A percentile compares a stretch with the other conserved stretches of the same genome.
These are phyloP conservation scores for Eurytoma adleriae DNA, from an alignment of 2,888 invertebrate genomes.

Conservation along the genomic window DNA sequence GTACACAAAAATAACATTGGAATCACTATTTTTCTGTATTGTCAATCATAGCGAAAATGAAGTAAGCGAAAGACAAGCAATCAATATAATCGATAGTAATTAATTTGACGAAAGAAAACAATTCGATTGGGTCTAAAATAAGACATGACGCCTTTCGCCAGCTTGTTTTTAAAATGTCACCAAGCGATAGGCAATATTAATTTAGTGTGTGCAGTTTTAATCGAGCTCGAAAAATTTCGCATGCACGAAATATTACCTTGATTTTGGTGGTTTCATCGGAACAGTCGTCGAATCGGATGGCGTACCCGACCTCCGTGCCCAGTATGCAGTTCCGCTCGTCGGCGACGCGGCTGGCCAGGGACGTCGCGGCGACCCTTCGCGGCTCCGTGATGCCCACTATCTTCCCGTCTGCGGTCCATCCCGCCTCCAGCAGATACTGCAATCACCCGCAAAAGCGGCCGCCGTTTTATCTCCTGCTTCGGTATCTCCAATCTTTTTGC, in stretches of 20 bases:
- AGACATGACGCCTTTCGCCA: no score
- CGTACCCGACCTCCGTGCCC: constrained; percentile 89
- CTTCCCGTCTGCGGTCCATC: constrained; percentile 86
- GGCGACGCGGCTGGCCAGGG: constrained; percentile 91
- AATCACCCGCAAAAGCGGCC: constrained; percentile 11
- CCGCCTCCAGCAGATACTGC: constrained; percentile 92
- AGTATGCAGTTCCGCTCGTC: constrained; percentile 82
- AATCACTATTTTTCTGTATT: no score
- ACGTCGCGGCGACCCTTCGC: constrained; percentile 91
- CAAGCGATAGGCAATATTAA: no score
- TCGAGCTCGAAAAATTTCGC: no score
- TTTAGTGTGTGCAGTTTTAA: background rate
- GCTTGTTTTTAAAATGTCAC: no score
- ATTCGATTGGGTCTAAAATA: no score
- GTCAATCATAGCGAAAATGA: no score
- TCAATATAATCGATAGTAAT: no score
- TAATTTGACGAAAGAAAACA: no score
- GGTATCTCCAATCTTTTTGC: background rate
- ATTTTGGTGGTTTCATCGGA: constrained; percentile 82
- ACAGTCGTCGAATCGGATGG: constrained; percentile 87
- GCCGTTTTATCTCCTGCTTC: background rate
- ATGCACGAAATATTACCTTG: constrained; percentile 80
- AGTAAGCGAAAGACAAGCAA: no score
- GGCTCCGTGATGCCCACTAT: constrained; percentile 95
- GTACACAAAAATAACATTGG: no score